Base-by-base conservation (phyloP, 2,113 vertebrate species). In the Cyprinodon brontotheroides region DNA sequence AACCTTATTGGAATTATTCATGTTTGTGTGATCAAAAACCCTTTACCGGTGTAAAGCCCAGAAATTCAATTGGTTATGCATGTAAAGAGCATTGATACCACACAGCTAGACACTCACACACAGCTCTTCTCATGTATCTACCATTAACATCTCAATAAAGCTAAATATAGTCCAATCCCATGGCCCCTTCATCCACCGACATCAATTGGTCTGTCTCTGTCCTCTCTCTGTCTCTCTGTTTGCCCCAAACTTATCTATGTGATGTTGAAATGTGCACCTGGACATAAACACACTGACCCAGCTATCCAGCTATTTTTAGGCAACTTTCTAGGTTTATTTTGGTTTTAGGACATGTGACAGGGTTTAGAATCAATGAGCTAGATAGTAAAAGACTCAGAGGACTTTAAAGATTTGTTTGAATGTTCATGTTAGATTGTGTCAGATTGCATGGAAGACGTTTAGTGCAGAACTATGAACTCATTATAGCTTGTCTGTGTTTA, bases 131-230 rank as follows among this genome's bases (percentile, higher is more conserved):
- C 85, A 88, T 92, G 87, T 85, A 85, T 71, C 78, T 87, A 59
- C 77, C 76, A 93, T 93, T 93, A 92, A 61, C 91, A 93, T 92
- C 78, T 92, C 90, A 92, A 91, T 92, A 78, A 89, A 83, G 83
- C 90, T 92, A 92, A 92, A 92, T 90, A 89, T 93, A 92, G 88
- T 69, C 70, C 82, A 65, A 11, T 84, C 85, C 84, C 59, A n/a
- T 0, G 13, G 68, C 69, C 78, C 89, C 92, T 93, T 93, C 86
- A 92, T 92, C 85, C 87, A 29, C 0, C 47, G 75, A 88, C 89
- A 92, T 93, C 92, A 91, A 89, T 91, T 72, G 86, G 61, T 88
- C 38, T 82, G 72, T 79, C 81, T 86, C 85, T 75, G 85, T 88
- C 61, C 11, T 80, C 85, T 61, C 57, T 73, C 71, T 29, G 64